Evolutionary conservation across 2,888 invertebrate genomes (phyloP).

Genomic region (Tetheella fluctuosa): DNA sequence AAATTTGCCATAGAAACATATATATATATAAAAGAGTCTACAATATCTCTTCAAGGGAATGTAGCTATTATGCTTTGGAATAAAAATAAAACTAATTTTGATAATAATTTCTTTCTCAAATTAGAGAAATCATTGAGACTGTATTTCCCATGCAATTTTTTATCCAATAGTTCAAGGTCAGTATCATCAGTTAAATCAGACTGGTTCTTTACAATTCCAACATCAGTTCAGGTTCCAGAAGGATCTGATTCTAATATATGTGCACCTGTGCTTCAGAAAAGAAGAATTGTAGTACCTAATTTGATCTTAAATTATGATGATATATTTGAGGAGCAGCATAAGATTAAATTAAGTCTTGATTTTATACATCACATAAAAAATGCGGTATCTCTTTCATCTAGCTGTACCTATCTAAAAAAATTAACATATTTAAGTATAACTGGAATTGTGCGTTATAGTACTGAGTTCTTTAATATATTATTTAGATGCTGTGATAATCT

Average conservation of each 20-base stretch:
- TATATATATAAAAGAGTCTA: constrained; percentile 30
- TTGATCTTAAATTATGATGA: constrained; percentile 58
- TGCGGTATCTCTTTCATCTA: constrained; percentile 46
- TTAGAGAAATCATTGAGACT: constrained; percentile 46
- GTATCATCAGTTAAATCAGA: constrained; percentile 40
- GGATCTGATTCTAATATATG: constrained; percentile 7
- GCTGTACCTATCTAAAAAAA: constrained; percentile 58
- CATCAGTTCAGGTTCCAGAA: constrained; percentile 23
- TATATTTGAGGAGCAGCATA: constrained; percentile 46
- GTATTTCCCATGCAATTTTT: constrained; percentile 51
- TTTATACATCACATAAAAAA: constrained; percentile 43
- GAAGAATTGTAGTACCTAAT: constrained; percentile 43
- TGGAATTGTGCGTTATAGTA: constrained; percentile 50
- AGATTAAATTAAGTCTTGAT: constrained; percentile 47
- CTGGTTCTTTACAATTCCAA: constrained; percentile 47
- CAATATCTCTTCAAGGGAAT: constrained; percentile 44
- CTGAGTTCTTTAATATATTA: constrained; percentile 63
- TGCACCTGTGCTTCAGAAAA: constrained; percentile 39
- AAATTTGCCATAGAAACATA: constrained; percentile 44
- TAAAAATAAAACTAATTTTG: constrained; percentile 53
- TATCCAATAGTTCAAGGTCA: constrained; percentile 23
- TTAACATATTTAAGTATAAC: constrained; percentile 63
- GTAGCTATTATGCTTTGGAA: constrained; percentile 60
- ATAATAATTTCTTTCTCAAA: constrained; percentile 56
- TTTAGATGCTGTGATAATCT: constrained; percentile 60